A percentile compares a stretch with the other conserved stretches of the same genome.
These are phyloP conservation scores for Gila orcuttii DNA, from an alignment of 2,113 vertebrate species.

Conservation along the genomic window DNA sequence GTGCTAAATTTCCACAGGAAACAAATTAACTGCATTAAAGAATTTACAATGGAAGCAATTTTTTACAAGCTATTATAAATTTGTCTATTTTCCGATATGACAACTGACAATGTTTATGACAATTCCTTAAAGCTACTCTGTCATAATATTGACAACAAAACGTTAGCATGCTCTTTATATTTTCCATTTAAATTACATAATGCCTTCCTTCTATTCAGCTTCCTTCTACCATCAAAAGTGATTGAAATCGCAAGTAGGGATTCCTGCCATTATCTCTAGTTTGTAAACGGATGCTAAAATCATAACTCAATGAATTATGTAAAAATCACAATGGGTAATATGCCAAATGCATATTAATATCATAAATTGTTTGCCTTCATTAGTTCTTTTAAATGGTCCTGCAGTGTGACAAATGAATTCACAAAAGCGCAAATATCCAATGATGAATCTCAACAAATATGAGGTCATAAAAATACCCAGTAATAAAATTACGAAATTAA, in stretches of 20 bases:
- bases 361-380: constrained; percentile 4
- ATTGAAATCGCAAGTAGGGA: background rate
- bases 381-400: background rate
- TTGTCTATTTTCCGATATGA: background rate
- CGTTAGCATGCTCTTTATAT: background rate
- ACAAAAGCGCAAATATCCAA: background rate
- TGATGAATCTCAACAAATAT: background rate
- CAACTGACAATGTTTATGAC: background rate
- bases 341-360: background rate
- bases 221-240: background rate
- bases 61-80: background rate
- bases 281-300: background rate
- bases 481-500: background rate
- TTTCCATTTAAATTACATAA: background rate
- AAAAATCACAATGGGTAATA: constrained; percentile 24
- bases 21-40: background rate
- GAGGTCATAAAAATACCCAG: background rate
- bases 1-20: background rate
- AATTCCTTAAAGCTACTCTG: background rate
- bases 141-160: background rate
- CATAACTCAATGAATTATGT: constrained; percentile 8
- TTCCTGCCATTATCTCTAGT: background rate
- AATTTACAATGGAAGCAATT: background rate
- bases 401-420: constrained; percentile 19
- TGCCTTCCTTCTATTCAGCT: background rate